phyloP scores from a whole-genome alignment of 2,113 vertebrate species.

The Madoqua kirkii region DNA sequence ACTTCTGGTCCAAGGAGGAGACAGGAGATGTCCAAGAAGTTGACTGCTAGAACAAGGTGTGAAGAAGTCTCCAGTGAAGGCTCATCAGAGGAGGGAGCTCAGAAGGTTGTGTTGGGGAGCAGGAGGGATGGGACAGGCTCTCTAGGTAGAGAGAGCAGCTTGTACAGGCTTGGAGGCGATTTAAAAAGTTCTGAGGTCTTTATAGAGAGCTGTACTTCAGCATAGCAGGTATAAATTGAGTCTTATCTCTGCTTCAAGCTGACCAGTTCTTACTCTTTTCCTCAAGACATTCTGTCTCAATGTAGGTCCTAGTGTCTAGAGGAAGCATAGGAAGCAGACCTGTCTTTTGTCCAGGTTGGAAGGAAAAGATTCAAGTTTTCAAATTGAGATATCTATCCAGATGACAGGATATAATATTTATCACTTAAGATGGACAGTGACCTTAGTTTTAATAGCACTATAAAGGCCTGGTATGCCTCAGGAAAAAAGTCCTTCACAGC shows the following conservation, averaged over 20 bases:
- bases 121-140: neutral
- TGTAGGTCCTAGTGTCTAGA: neutral
- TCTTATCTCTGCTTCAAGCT: neutral
- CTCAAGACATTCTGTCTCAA: neutral
- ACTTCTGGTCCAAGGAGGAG: neutral
- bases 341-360: neutral
- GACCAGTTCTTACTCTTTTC: neutral
- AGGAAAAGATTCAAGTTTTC: neutral
- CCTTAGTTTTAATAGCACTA: neutral
- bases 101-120: rapidly evolving
- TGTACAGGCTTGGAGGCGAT: neutral
- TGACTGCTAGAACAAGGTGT: rapidly evolving
- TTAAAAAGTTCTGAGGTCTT: neutral
- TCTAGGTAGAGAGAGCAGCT: neutral
- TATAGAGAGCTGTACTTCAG: neutral
- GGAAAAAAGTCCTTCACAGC: neutral
- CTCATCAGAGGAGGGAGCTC: neutral
- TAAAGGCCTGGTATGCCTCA: neutral
- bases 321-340: neutral
- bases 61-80: neutral
- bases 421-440: neutral
- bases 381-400: neutral
- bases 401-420: neutral
- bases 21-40: neutral
- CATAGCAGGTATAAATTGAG: neutral